Evolutionary conservation across 2,113 vertebrate species (phyloP), one percentile per base, ranked within the genome.

Genomic region (Pontoporia blainvillei): DNA sequence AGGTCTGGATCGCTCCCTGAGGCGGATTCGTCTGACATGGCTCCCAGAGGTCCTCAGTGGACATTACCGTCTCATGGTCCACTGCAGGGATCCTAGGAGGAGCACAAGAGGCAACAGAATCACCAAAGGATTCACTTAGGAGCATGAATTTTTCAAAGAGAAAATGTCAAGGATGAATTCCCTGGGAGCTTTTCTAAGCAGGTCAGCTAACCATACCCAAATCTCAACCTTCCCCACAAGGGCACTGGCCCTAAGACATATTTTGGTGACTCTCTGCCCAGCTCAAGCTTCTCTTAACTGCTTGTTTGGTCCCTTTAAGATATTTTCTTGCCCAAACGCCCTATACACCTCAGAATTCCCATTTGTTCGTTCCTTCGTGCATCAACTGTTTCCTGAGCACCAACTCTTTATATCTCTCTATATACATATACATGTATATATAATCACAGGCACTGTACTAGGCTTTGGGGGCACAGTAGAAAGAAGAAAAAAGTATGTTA

Each of bases 21-120:
- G 99, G 99, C 98, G 66, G 99, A 99, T 99, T 99, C 99, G 99
- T 99, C 99, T 98, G 99, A 99, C 99, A 99, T 99, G 99, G 99
- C 98, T 99, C 99, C 98, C 99, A 99, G 99, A 98, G 98, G 97
- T 98, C 98, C 98, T 99, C 98, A 98, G 98, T 98, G 99, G 99
- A 98, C 99, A 99, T 99, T 99, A 99, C 99, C 99, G 98, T 98
- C 98, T 99, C 99, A 99, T 99, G 99, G 97, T 99, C 99, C 96
- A 96, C 97, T 66, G 91, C 96, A 98, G 95, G 97, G 98, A 97
- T 98, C 97, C 98, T 98, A 57, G 57, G 67, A 67, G 75, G 49
- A 62, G 36, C 66, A 97, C 39, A 57, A 89, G 52, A 91, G 8
- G 21, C 52, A 96, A 69, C 15, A 79, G 57, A 92, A 83, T 97